Evolutionary conservation across 2,797 vertebrate genomes (phyloP), one percentile per base, ranked within the genome.

Genomic region (Aotus griseimembra): DNA sequence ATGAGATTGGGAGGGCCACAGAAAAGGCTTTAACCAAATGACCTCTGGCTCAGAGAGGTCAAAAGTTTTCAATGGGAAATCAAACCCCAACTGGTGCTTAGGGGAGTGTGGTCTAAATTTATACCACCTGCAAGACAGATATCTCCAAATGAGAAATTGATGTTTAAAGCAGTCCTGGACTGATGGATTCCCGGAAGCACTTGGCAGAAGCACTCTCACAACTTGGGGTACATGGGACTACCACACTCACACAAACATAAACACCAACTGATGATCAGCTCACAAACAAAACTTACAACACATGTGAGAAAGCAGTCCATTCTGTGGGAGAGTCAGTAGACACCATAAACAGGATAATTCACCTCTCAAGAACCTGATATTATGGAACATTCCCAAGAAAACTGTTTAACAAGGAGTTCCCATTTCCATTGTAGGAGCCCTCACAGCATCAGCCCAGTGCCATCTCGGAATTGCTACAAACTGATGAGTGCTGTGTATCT

Each of bases 21-120:
- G 82, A 76, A 92, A 88, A 91, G 7, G 26, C 39, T 90, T 86
- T 90, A 88, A 91, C 58, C 3, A 8, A 70, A 83, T 89, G 48
- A 19, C 76, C 36, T 46, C 4, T 76, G 20, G 33, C 55, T 89
- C 80, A 85, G 70, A 89, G 72, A 93, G 33, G 72, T 61, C 76
- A 93, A 50, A 80, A 77, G 58, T 64, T 85, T 94, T 67, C 73
- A 75, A 2, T 39, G 48, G 95, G 84, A 92, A 92, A 57, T 90
- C 39, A 87, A 93, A 85, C 76, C 52, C 36, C 50, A 87, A 79
- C 30, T 88, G 28, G 28, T 76, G 75, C 26, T 88, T 87, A 52
- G 36, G 58, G 93, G 39, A 95, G 36, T 88, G 20, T 81, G 75
- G 44, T 70, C 46, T 93, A 90, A 87, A 90, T 95, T 95, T 91